Evolutionary conservation across 2,888 invertebrate genomes (phyloP).

Genomic region (Synergus itoensis): DNA sequence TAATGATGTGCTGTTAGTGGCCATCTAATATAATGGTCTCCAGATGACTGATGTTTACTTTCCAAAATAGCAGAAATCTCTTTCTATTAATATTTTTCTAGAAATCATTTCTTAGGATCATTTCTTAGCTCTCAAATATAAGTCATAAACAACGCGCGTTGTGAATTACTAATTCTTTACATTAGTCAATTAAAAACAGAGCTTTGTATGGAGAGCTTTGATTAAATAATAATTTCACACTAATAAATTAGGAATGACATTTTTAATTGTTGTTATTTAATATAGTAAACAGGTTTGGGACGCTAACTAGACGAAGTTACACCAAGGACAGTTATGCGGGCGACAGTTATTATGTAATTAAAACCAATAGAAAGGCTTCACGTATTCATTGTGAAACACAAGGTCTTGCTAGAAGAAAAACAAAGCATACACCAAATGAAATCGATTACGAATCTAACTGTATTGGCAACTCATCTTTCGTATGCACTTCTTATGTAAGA

Average conservation of each 20-base stretch:
- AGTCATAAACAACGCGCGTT: neutral
- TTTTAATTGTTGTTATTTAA: conserved; percentile 12
- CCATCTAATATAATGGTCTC: conserved; percentile 11
- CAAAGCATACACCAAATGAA: conserved; percentile 36
- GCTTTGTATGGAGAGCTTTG: neutral
- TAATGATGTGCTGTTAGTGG: conserved; percentile 10
- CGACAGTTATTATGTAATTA: conserved; percentile 45
- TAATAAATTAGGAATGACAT: neutral
- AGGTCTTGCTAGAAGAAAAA: conserved; percentile 23
- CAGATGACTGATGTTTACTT: conserved; percentile 22
- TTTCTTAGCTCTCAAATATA: neutral
- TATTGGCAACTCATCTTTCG: conserved; percentile 5
- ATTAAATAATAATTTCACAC: neutral
- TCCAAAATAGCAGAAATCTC: conserved; percentile 2
- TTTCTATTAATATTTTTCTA: neutral
- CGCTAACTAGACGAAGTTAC: conserved; percentile 45
- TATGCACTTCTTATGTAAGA: neutral
- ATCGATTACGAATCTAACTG: conserved; percentile 8
- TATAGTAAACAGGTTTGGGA: conserved; percentile 18
- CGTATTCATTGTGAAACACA: conserved; percentile 36
- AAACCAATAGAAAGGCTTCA: conserved; percentile 44
- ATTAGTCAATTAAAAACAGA: neutral
- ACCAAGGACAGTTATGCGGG: conserved; percentile 46
- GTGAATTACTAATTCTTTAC: neutral
- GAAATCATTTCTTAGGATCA: neutral